Base-by-base conservation (phyloP, 2,797 vertebrate species). In the Synanceia verrucosa region DNA sequence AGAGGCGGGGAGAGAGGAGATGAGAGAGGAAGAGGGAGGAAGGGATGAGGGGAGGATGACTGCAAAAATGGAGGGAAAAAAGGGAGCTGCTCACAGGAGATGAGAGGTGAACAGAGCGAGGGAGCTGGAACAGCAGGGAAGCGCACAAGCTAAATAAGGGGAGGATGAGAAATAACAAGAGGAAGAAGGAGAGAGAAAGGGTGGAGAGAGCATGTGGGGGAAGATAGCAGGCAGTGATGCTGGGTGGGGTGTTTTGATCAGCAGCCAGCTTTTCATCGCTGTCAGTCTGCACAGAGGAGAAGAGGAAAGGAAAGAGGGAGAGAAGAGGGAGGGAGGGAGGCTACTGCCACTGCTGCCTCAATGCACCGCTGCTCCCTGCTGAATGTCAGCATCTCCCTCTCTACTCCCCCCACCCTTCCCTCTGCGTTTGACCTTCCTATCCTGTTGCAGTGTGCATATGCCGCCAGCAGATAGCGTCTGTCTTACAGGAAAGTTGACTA, bases 161-260 rank as follows among this genome's bases (percentile, higher is more conserved):
- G 50, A 9, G 31, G 2, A n/a, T n/a, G 69, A 63, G 57, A 80
- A 82, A 88, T 79, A 88, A 88, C 51, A 47, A 89, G 85, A 76
- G 67, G 78, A 79, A 62, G 81, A 72, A 75, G 52, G 75, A 67
- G 64, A 65, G 68, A 62, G 62, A 56, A 70, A 66, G 48, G 47
- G 65, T 69, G 68, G 72, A 60, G 68, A 64, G 81, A 82, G 85
- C 73, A 64, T 72, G 86, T 55, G n/a, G 73, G 80, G 83, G 82
- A 79, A 60, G 73, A 78, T 56, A 76, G 79, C 85, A 86, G 78
- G 85, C 82, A 78, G 74, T 48, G 79, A 79, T 81, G 85, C 83
- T 83, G 89, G 92, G 86, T 81, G 88, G 89, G 88, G 85, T 91
- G 89, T 92, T 94, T 93, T 93, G 91, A 94, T 94, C 92, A 90